These are phyloP conservation scores for Gambusia yucatana DNA, from an alignment of 2,797 vertebrate genomes.

Conservation along the genomic window DNA sequence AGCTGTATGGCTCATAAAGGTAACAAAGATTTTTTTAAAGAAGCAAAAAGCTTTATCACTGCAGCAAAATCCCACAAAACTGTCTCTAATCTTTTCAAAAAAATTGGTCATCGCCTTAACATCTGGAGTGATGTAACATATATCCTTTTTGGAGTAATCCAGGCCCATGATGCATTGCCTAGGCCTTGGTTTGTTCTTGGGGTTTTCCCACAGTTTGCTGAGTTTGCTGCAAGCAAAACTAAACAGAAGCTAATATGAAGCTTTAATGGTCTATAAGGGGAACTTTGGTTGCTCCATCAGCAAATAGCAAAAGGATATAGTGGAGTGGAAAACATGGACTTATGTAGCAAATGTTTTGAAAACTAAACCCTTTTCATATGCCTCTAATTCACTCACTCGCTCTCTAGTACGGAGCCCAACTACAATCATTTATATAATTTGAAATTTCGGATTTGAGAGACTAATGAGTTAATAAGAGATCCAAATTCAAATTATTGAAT, in stretches of 20 bases:
- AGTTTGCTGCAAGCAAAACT: conserved; percentile 41
- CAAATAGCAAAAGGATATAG: conserved; percentile 38
- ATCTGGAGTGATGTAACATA: conserved; percentile 72
- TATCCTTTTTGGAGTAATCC: conserved; percentile 54
- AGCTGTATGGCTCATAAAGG: neutral
- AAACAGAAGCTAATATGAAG: conserved; percentile 49
- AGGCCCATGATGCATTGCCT: conserved; percentile 40
- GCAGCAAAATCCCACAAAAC: conserved; percentile 40
- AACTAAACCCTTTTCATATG: neutral
- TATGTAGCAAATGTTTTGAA: neutral
- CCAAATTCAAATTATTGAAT: conserved; percentile 9
- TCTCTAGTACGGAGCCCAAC: neutral
- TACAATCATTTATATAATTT: neutral
- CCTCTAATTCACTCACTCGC: conserved; percentile 5
- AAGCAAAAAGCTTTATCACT: conserved; percentile 12
- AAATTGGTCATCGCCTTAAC: conserved; percentile 58
- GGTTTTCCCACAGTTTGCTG: conserved; percentile 45
- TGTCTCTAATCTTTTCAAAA: conserved; percentile 51
- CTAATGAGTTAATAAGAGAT: conserved; percentile 5
- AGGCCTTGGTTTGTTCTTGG: conserved; percentile 24
- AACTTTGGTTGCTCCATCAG: conserved; percentile 56
- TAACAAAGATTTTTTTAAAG: conserved; percentile 16
- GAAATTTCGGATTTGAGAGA: conserved; percentile 3
- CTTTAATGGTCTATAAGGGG: conserved; percentile 52
- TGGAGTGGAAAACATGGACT: conserved; percentile 15